A percentile compares a stretch with the other conserved stretches of the same genome.
Evolutionary conservation across 2,888 invertebrate species (phyloP).

Genomic region (Xylota sylvarum): DNA sequence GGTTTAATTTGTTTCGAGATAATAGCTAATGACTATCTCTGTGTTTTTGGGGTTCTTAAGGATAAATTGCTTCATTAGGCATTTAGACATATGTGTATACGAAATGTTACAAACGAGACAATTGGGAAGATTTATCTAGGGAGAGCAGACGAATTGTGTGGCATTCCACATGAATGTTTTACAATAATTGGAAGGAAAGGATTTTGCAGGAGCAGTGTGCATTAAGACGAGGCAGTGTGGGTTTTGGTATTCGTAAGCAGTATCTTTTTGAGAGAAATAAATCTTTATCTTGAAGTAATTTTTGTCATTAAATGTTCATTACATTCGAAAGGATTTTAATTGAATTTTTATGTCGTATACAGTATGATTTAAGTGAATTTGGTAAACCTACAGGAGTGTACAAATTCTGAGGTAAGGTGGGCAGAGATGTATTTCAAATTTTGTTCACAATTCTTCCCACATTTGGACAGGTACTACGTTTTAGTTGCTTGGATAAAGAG

Average conservation of each 20-base stretch:
- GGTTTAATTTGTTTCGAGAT: slow-evolving; percentile 36
- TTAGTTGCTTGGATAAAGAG: too few relatives aligned
- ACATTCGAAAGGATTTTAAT: neutral
- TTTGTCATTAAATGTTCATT: neutral
- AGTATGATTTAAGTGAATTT: neutral
- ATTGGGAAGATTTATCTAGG: slow-evolving; percentile 1
- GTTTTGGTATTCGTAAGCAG: neutral
- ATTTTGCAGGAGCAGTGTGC: slow-evolving; percentile 7
- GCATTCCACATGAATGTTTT: slow-evolving; percentile 22
- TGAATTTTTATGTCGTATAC: neutral
- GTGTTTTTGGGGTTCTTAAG: neutral
- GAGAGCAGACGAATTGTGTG: slow-evolving; percentile 3
- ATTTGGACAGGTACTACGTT: too few relatives aligned
- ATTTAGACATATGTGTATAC: neutral
- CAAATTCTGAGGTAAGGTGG: too few relatives aligned
- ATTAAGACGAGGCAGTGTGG: neutral
- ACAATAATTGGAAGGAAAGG: slow-evolving; percentile 10
- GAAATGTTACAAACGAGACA: neutral
- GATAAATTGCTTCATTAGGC: slow-evolving; percentile 35
- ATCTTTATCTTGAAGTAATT: neutral
- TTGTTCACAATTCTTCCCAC: too few relatives aligned
- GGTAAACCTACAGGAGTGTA: neutral
- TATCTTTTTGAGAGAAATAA: neutral
- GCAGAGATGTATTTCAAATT: too few relatives aligned
- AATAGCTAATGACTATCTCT: slow-evolving; percentile 24